Evolutionary conservation across 2,888 invertebrate species (phyloP), one percentile per base, ranked within the genome.

Genomic region (Sinodicranocentrus sp.): DNA sequence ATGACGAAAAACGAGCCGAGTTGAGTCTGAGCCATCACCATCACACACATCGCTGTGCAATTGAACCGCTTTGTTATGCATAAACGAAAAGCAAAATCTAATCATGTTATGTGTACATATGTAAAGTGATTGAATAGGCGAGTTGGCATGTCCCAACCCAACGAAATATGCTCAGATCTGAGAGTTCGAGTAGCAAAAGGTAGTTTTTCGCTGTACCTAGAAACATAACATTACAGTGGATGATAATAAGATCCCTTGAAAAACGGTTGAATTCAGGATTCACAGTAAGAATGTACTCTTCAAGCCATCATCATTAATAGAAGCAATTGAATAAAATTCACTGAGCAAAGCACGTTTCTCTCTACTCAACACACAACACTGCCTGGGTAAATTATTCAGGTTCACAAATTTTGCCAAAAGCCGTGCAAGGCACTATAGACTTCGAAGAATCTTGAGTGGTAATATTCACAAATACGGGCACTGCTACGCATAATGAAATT

Each of bases 11-110:
- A 76, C 76, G 39, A 76, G 65, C 67, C 76, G 28, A 52, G 75
- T 63, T 43, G 72, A 54, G 19, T 21, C n/a, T n/a, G n/a, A n/a
- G n/a, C n/a, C n/a, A 17, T 2, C 39, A n/a, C 33, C 48, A 63
- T 63, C 61, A 33, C 48, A 63, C 19, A 65, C 15, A 25, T 10
- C 23, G 21, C 23, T 61, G 63, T 28, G 59, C 68, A 78, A 78
- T 71, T 78, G 70, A 63, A 71, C 57, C 61, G 61, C 61, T 70
- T 78, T 78, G 78, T 70, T 70, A 61, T 61, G 78, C 70, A 70
- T 78, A 70, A 78, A 78, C 68, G 67, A 68, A 77, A 48, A 78
- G 70, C 10, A 78, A 70, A 78, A 70, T 78, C 48, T 70, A 70
- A 78, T 78, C 78, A 70, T 70, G 67, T n/a, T 57, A 39, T 71